A percentile compares a stretch with the other conserved stretches of the same genome.
phyloP scores from a whole-genome alignment of 1,140 invertebrate species.

The Caenorhabditis latens region DNA sequence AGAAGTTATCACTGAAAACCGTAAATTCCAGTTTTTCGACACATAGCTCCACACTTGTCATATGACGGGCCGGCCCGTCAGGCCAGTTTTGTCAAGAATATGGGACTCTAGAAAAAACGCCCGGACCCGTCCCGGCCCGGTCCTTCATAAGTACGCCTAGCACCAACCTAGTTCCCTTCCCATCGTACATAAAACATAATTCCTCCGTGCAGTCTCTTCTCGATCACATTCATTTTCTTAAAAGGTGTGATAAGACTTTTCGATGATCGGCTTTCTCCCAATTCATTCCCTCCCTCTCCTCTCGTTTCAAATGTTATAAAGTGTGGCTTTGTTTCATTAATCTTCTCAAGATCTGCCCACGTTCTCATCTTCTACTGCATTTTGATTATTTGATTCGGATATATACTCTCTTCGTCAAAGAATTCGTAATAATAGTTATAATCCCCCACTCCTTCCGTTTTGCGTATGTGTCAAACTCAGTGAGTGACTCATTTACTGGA shows the following conservation, averaged over 20 bases:
- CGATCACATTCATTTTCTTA: not conserved
- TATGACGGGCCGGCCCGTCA: too few species aligned
- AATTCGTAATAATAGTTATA: not conserved
- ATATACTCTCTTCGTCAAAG: not conserved
- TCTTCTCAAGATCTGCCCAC: not conserved
- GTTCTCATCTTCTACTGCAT: not conserved
- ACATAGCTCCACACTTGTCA: too few species aligned
- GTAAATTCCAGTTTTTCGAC: too few species aligned
- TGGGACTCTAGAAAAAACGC: too few species aligned
- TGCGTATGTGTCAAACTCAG: not conserved
- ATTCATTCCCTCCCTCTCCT: not conserved
- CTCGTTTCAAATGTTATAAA: not conserved
- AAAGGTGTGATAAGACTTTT: not conserved
- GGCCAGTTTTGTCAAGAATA: too few species aligned
- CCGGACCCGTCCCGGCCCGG: too few species aligned
- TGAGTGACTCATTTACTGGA: not conserved
- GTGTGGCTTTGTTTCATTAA: conserved; percentile 15
- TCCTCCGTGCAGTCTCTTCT: not conserved
- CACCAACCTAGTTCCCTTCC: too few species aligned
- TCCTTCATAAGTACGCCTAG: too few species aligned
- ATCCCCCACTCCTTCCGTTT: not conserved
- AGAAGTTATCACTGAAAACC: too few species aligned
- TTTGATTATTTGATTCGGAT: not conserved
- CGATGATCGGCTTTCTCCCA: conserved; percentile 12
- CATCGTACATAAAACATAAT: not conserved